A percentile compares a stretch with the other conserved stretches of the same genome.
These are phyloP conservation scores for Asbolus verrucosus DNA, from an alignment of 1,140 invertebrate species.

Conservation along the genomic window DNA sequence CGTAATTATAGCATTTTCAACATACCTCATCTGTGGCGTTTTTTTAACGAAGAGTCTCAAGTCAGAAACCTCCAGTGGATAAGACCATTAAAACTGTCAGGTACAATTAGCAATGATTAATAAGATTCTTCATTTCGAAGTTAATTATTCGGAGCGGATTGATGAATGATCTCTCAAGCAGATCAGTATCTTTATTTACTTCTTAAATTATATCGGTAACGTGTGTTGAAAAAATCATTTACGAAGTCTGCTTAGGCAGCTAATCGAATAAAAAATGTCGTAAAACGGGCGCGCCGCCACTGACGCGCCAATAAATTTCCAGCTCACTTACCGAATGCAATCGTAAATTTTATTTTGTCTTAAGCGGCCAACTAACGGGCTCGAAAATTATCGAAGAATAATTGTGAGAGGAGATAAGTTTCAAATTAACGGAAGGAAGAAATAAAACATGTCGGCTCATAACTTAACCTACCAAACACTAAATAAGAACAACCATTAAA, in stretches of 20 bases:
- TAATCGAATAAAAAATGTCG: slow-evolving; percentile 20
- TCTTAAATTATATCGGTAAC: slow-evolving; percentile 6
- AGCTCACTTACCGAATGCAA: background rate
- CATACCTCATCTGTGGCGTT: no score
- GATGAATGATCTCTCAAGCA: background rate
- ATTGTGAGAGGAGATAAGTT: background rate
- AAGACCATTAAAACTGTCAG: slow-evolving; percentile 5
- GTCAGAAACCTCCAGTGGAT: no score
- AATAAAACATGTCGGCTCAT: slow-evolving; percentile 18
- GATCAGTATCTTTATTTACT: slow-evolving; percentile 9
- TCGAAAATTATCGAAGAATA: background rate
- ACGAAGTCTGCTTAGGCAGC: background rate
- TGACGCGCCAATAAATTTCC: slow-evolving; percentile 14
- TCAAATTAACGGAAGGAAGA: slow-evolving; percentile 31
- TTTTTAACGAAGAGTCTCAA: no score
- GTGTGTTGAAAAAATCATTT: slow-evolving; percentile 30
- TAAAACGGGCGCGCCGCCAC: slow-evolving; percentile 6
- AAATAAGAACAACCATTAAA: slow-evolving; percentile 26
- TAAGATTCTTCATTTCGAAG: slow-evolving; percentile 10
- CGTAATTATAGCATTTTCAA: background rate
- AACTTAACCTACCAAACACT: background rate
- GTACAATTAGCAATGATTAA: slow-evolving; percentile 28
- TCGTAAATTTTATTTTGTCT: no score
- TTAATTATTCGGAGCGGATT: slow-evolving; percentile 8
- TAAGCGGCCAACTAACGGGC: no score